phyloP scores from a whole-genome alignment of 2,113 vertebrate species.

The Eublepharis macularius region DNA sequence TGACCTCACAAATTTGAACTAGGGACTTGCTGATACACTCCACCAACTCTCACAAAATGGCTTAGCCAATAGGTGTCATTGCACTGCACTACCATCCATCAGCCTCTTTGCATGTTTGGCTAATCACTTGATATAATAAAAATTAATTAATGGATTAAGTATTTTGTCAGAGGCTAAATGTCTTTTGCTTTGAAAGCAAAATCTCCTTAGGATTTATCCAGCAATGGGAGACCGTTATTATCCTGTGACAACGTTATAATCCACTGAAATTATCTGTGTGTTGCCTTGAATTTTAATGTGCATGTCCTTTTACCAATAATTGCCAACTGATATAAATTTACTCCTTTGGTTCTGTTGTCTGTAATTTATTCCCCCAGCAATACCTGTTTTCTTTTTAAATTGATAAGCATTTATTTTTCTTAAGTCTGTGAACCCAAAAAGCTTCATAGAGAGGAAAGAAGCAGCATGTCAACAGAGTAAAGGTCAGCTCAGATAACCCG shows the following conservation, averaged over 20 bases:
- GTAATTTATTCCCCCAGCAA: neutral
- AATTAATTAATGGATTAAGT: conserved; percentile 34
- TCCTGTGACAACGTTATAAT: conserved; percentile 34
- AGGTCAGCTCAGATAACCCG: neutral
- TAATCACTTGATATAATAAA: conserved; percentile 19
- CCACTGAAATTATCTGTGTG: conserved; percentile 28
- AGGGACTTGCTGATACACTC: neutral
- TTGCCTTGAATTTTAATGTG: conserved; percentile 14
- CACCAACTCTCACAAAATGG: neutral
- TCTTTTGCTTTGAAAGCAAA: conserved; percentile 42
- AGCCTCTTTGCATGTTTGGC: neutral
- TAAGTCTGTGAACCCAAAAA: neutral
- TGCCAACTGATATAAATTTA: neutral
- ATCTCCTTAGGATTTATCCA: conserved; percentile 18
- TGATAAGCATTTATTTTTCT: neutral
- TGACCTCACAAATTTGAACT: too few species aligned
- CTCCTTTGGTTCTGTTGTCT: neutral
- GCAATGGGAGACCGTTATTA: conserved; percentile 17
- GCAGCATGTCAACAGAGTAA: neutral
- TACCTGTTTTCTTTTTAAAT: neutral
- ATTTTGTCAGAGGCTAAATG: conserved; percentile 31
- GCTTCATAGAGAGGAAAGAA: neutral
- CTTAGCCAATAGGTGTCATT: neutral
- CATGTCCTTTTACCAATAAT: conserved; percentile 23
- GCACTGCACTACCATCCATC: neutral